Conservation (phyloP, 2,797 vertebrate genomes). For the Erpetoichthys calabaricus region DNA sequence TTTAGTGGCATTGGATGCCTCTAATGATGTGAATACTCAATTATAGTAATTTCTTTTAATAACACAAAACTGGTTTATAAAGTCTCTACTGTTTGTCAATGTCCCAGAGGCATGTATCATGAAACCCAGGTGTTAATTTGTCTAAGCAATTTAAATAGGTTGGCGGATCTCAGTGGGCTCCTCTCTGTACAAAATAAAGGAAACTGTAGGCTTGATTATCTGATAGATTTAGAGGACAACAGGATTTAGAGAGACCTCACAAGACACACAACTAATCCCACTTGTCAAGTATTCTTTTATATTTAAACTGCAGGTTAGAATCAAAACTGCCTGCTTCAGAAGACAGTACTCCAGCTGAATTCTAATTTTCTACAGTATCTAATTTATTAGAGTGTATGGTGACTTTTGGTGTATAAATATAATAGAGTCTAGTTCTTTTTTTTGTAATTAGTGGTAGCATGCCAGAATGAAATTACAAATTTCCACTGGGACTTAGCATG, state of each 20-base stretch:
- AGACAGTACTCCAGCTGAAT: constrained; percentile 8
- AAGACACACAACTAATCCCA: not conserved
- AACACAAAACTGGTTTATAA: constrained; percentile 2
- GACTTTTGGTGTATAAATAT: constrained; percentile 12
- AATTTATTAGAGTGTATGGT: not conserved
- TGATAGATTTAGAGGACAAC: constrained; percentile 5
- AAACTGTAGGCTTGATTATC: constrained; percentile 10
- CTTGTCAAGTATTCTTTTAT: not conserved
- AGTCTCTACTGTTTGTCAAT: not conserved
- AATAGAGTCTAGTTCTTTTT: constrained; percentile 12
- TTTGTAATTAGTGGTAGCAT: constrained; percentile 8
- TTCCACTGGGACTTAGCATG: constrained; percentile 2
- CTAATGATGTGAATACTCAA: constrained; percentile 2
- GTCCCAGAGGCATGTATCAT: constrained; percentile 3
- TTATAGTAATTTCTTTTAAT: constrained; percentile 1
- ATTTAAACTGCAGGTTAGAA: constrained; percentile 12
- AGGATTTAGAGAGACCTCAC: not conserved
- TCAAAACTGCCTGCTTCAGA: not conserved
- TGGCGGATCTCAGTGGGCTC: constrained; percentile 8
- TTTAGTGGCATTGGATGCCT: not conserved
- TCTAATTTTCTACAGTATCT: not conserved
- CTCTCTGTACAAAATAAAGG: constrained; percentile 6
- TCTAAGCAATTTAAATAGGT: constrained; percentile 16
- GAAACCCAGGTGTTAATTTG: constrained; percentile 22
- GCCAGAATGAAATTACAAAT: constrained; percentile 11